Percentiles rank a stretch among this genome's conserved stretches.
Conservation (phyloP, 1,140 invertebrate genomes). For the Brachionus calyciflorus region DNA sequence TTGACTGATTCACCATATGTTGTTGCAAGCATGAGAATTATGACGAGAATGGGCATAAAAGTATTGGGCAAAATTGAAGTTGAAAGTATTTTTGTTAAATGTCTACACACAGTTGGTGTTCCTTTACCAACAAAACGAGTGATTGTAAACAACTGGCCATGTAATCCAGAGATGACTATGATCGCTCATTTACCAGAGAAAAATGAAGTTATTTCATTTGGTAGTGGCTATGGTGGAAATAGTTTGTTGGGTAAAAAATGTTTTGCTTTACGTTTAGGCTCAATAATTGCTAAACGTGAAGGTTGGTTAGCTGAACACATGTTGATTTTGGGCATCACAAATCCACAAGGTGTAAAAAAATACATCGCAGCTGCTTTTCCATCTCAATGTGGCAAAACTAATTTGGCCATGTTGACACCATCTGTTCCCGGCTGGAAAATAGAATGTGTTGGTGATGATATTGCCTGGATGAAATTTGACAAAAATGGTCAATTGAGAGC, state of each 20-base stretch:
- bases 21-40: slow-evolving; percentile 92
- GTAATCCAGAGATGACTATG: slow-evolving; percentile 77
- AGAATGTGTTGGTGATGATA: slow-evolving; percentile 64
- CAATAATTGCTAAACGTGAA: slow-evolving; percentile 84
- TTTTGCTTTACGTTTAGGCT: slow-evolving; percentile 91
- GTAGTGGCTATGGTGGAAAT: slow-evolving; percentile 95
- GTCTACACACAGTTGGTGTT: slow-evolving; percentile 91
- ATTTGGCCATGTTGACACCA: slow-evolving; percentile 94
- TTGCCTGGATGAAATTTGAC: slow-evolving; percentile 85
- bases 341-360: slow-evolving; percentile 78
- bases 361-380: slow-evolving; percentile 97
- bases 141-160: slow-evolving; percentile 79
- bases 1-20: slow-evolving; percentile 96
- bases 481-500: slow-evolving; percentile 81
- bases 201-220: slow-evolving; percentile 86
- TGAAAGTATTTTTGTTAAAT: slow-evolving; percentile 64
- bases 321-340: slow-evolving; percentile 88
- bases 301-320: slow-evolving; percentile 99
- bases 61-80: slow-evolving; percentile 52
- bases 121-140: slow-evolving; percentile 63
- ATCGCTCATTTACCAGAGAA: slow-evolving; percentile 66
- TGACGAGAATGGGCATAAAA: slow-evolving; percentile 86
- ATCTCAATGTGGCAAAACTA: slow-evolving; percentile 97
- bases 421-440: slow-evolving; percentile 84
- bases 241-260: slow-evolving; percentile 92